These are phyloP conservation scores for Eurystomus gularis DNA, from an alignment of 2,113 vertebrate genomes.

Conservation along the genomic window DNA sequence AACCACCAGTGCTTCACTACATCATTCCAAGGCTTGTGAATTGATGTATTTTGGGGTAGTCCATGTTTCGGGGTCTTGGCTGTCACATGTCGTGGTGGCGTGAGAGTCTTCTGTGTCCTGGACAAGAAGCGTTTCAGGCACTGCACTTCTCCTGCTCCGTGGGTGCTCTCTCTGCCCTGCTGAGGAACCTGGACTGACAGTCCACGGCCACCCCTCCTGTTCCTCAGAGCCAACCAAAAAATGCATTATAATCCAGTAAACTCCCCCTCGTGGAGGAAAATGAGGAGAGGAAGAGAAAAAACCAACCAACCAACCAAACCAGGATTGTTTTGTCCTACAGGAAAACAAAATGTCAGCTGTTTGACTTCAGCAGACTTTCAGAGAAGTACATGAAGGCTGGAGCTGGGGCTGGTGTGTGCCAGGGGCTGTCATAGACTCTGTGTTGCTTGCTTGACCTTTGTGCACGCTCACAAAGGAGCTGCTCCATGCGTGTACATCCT, in stretches of 20 bases:
- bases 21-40: neutral
- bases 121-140: neutral
- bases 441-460: neutral
- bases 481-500: neutral
- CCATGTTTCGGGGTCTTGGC: neutral
- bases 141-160: neutral
- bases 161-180: neutral
- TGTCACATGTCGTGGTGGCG: rapidly evolving
- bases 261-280: neutral
- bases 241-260: neutral
- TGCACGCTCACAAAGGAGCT: neutral
- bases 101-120: neutral
- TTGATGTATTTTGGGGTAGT: neutral
- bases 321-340: neutral
- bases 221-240: neutral
- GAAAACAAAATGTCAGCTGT: neutral
- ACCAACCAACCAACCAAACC: neutral
- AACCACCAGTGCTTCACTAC: neutral
- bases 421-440: neutral
- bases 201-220: neutral
- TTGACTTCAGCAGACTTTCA: neutral
- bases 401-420: neutral
- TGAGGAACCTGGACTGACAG: rapidly evolving
- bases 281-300: too few species aligned
- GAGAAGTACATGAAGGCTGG: neutral